Conservation (phyloP, 2,113 vertebrate species). For the Euleptes europaea region DNA sequence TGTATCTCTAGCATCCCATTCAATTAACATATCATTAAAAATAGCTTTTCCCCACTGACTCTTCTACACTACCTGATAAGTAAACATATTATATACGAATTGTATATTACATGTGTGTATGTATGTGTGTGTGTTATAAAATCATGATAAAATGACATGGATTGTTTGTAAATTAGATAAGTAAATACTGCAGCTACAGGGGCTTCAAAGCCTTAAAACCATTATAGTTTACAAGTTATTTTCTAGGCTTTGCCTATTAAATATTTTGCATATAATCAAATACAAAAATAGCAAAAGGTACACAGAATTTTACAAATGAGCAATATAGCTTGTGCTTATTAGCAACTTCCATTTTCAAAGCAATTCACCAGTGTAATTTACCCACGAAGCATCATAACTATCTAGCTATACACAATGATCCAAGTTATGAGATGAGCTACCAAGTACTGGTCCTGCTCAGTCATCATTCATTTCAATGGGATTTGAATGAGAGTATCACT, state of each 20-base stretch:
- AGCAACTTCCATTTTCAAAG: neutral
- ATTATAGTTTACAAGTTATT: constrained; percentile 39
- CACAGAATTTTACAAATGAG: constrained; percentile 13
- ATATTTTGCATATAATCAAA: constrained; percentile 39
- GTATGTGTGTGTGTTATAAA: constrained; percentile 36
- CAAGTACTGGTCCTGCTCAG: neutral
- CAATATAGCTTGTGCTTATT: constrained; percentile 30
- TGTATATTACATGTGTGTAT: constrained; percentile 43
- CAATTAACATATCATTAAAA: constrained; percentile 73
- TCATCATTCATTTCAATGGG: neutral
- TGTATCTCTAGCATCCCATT: constrained; percentile 63
- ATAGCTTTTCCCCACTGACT: constrained; percentile 60
- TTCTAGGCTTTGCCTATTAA: constrained; percentile 31
- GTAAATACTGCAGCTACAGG: neutral
- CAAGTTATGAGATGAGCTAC: neutral
- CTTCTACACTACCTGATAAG: constrained; percentile 57
- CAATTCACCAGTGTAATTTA: neutral
- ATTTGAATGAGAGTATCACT: neutral
- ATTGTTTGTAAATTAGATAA: constrained; percentile 61
- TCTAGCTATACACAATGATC: neutral
- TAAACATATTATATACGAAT: constrained; percentile 66
- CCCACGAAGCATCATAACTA: neutral
- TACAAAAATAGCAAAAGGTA: neutral
- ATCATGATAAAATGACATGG: constrained; percentile 51
- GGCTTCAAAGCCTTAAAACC: constrained; percentile 52